These are phyloP conservation scores for Terrapene triunguis DNA, from an alignment of 2,113 vertebrate species.

Conservation along the genomic window DNA sequence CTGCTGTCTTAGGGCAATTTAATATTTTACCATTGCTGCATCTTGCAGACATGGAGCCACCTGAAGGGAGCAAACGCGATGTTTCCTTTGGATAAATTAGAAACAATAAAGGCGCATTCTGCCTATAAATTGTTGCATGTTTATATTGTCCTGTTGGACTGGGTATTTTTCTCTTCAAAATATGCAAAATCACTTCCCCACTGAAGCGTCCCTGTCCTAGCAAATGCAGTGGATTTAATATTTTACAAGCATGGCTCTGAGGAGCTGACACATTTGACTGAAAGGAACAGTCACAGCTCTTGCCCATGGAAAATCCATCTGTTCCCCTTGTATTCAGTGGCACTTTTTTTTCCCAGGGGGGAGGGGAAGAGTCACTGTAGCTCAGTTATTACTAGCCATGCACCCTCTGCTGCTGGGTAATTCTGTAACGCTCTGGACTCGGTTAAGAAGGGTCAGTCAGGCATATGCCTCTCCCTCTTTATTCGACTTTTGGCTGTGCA, in stretches of 20 bases:
- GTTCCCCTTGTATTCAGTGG: slow-evolving; percentile 62
- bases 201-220: accelerated
- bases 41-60: background rate
- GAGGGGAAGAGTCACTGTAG: background rate
- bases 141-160: background rate
- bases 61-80: background rate
- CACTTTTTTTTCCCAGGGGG: background rate
- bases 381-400: background rate
- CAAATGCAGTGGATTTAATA: slow-evolving; percentile 1
- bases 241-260: slow-evolving; percentile 46
- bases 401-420: slow-evolving; percentile 17
- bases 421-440: accelerated
- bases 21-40: background rate
- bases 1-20: background rate
- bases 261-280: slow-evolving; percentile 44
- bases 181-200: background rate
- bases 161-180: background rate
- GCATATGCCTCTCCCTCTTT: background rate
- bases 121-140: background rate
- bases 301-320: slow-evolving; percentile 74
- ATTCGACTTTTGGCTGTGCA: background rate
- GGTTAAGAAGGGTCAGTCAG: background rate
- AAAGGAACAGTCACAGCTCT: slow-evolving; percentile 47
- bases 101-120: background rate
- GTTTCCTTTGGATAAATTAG: background rate